phyloP scores from a whole-genome alignment of 2,113 vertebrate genomes.

The Ascaphus truei region DNA sequence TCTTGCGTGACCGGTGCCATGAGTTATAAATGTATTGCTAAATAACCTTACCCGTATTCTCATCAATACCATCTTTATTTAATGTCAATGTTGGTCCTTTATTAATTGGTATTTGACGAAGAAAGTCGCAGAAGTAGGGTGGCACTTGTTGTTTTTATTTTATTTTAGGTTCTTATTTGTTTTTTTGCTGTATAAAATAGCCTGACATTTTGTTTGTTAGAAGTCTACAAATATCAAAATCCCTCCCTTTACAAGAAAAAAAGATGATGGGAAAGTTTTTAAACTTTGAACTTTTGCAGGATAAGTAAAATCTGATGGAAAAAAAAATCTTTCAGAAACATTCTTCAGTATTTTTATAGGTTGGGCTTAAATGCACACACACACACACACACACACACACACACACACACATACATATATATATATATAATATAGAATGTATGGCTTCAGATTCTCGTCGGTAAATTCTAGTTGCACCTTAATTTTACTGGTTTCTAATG shows the following conservation, averaged over 20 bases:
- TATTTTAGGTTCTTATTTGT: too few relatives aligned
- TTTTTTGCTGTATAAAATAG: constrained; percentile 16
- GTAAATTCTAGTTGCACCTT: constrained; percentile 47
- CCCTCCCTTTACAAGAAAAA: constrained; percentile 25
- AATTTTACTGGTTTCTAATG: constrained; percentile 38
- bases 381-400: too few relatives aligned
- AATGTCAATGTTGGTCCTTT: constrained; percentile 17
- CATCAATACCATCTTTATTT: not conserved
- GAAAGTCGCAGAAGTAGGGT: not conserved
- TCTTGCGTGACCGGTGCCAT: too few relatives aligned
- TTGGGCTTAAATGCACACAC: constrained; percentile 47
- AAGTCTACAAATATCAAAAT: constrained; percentile 4
- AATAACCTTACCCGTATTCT: too few relatives aligned
- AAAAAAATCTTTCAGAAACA: not conserved
- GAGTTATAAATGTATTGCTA: too few relatives aligned
- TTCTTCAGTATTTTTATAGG: constrained; percentile 30
- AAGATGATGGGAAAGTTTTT: not conserved
- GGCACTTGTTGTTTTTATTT: too few relatives aligned
- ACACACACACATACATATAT: too few relatives aligned
- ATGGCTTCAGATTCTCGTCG: constrained; percentile 29
- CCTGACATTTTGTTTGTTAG: not conserved
- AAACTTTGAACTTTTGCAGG: not conserved
- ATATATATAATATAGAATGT: too few relatives aligned
- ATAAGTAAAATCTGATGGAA: not conserved
- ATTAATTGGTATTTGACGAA: not conserved